Evolutionary conservation across 1,140 invertebrate genomes (phyloP).

Genomic region (Araneus ventricosus): DNA sequence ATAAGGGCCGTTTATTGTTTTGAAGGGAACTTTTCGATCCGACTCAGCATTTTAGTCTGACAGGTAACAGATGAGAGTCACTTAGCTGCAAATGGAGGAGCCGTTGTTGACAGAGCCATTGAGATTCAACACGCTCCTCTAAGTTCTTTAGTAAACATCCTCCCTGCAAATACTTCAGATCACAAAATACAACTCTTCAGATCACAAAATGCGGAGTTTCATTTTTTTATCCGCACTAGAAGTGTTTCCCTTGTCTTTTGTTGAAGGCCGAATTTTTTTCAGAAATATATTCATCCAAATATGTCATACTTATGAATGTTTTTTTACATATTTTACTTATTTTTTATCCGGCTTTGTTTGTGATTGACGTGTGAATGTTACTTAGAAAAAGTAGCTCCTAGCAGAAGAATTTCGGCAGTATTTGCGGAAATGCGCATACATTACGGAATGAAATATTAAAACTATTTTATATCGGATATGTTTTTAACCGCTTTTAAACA

Average conservation of each 20-base stretch:
- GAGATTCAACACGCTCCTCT: not conserved
- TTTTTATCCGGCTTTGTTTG: no score
- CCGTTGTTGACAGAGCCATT: not conserved
- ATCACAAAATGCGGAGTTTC: not conserved
- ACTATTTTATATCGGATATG: no score
- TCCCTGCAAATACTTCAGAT: not conserved
- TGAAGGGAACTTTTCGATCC: not conserved
- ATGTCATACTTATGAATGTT: no score
- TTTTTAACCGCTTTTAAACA: no score
- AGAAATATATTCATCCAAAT: no score
- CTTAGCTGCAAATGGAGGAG: not conserved
- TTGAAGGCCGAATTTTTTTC: not conserved
- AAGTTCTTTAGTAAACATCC: not conserved
- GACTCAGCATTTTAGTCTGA: not conserved
- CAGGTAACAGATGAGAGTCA: not conserved
- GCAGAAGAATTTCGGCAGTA: no score
- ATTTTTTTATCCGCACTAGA: not conserved
- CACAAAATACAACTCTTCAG: not conserved
- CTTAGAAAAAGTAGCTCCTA: no score
- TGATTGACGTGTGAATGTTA: no score
- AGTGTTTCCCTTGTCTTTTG: not conserved
- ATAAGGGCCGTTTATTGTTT: not conserved
- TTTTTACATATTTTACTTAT: no score
- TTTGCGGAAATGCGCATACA: no score
- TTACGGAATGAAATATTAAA: no score